Conservation (phyloP, 2,113 vertebrate genomes). For the Dryoscopus gambensis region DNA sequence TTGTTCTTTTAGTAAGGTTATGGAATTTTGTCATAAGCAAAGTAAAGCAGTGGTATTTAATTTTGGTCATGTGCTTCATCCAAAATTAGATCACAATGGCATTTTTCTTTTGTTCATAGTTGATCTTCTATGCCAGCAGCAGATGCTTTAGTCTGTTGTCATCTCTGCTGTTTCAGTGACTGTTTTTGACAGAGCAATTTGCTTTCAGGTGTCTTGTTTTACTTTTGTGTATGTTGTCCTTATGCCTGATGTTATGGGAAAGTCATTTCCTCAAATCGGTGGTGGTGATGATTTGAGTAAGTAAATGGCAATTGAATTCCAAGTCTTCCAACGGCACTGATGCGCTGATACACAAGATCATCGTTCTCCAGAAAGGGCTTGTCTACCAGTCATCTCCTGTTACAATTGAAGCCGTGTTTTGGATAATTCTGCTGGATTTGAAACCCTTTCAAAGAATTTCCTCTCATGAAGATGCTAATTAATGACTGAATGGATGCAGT, state of each 20-base stretch:
- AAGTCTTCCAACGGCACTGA: background rate
- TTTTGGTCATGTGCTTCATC: background rate
- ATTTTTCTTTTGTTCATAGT: background rate
- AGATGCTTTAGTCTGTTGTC: conserved; percentile 31
- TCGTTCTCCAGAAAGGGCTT: background rate
- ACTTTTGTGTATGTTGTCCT: background rate
- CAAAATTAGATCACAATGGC: background rate
- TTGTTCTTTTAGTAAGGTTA: background rate
- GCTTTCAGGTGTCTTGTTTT: conserved; percentile 32
- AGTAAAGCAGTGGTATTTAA: background rate
- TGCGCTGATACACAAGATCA: background rate
- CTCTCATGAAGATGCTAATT: background rate
- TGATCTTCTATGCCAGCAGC: background rate
- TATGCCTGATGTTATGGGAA: background rate
- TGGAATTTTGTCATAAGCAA: background rate
- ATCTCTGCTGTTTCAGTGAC: conserved; percentile 1
- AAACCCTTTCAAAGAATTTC: background rate
- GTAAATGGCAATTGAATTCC: conserved; percentile 16
- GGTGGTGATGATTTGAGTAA: background rate
- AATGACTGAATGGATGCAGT: background rate
- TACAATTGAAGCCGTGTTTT: background rate
- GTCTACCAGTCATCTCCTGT: background rate
- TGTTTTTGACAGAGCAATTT: conserved; percentile 41
- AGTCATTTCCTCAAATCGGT: background rate
- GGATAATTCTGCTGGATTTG: background rate